phyloP scores from a whole-genome alignment of 2,113 vertebrate species.

The Enhydra lutris region DNA sequence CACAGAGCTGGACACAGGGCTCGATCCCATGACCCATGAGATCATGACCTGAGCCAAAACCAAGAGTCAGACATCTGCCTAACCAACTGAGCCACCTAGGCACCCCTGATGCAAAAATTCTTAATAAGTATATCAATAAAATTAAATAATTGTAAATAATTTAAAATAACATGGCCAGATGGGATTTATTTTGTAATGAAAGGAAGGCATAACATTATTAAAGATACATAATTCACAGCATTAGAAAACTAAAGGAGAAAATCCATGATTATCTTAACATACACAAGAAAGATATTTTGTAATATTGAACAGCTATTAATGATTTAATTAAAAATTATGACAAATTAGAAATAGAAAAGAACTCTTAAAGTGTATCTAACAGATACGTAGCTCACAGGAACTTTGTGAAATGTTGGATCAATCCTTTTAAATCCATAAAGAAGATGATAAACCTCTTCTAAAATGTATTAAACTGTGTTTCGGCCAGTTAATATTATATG shows the following conservation, averaged over 20 bases:
- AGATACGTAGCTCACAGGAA: not conserved
- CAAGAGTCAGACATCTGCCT: not conserved
- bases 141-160: not conserved
- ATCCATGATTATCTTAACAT: not conserved
- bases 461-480: not conserved
- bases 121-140: not conserved
- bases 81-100: too few species aligned
- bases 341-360: not conserved
- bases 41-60: not conserved
- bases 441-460: not conserved
- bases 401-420: not conserved
- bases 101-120: not conserved
- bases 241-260: not conserved
- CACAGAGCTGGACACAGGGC: not conserved
- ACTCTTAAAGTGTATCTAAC: not conserved
- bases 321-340: not conserved
- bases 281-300: not conserved
- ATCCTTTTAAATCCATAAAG: not conserved
- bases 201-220: not conserved
- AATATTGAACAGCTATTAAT: not conserved
- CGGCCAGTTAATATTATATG: not conserved
- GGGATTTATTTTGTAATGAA: not conserved
- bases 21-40: not conserved
- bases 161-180: not conserved
- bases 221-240: not conserved